These are phyloP conservation scores for Phymastichus coffea DNA, from an alignment of 1,140 invertebrate species.

Conservation along the genomic window DNA sequence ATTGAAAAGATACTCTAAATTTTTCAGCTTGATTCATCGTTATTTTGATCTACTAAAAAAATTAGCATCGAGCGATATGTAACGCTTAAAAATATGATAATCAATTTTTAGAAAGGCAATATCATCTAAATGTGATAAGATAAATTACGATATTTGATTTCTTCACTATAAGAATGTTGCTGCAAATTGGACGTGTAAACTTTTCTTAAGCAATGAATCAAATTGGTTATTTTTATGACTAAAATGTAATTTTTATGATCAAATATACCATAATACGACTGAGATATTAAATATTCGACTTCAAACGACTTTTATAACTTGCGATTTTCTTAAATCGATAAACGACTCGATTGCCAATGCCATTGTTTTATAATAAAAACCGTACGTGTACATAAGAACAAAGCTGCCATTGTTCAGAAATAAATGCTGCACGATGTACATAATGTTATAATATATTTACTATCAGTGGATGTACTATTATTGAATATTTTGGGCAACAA, in stretches of 20 bases:
- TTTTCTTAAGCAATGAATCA: not conserved
- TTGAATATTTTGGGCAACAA: constrained; percentile 33
- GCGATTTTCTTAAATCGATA: no score
- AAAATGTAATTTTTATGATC: constrained; percentile 6
- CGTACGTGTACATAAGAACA: constrained; percentile 35
- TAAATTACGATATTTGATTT: constrained; percentile 15
- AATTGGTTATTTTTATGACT: not conserved
- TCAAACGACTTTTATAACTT: no score
- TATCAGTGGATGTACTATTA: constrained; percentile 32
- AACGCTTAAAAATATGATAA: constrained; percentile 4
- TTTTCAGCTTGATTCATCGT: constrained; percentile 21
- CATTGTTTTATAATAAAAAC: constrained; percentile 19
- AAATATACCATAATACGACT: constrained; percentile 5
- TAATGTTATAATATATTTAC: constrained; percentile 39
- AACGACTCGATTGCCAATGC: not conserved
- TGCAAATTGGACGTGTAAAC: not conserved
- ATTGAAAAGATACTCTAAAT: constrained; percentile 23
- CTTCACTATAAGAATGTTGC: not conserved
- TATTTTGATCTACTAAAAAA: constrained; percentile 9
- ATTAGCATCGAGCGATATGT: constrained; percentile 13
- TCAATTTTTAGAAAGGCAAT: constrained; percentile 22
- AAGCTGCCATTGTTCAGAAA: constrained; percentile 17
- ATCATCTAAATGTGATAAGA: constrained; percentile 23
- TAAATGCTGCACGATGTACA: constrained; percentile 26
- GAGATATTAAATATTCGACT: no score